Percentiles rank a stretch among this genome's conserved stretches.
Evolutionary conservation across 2,797 vertebrate species (phyloP).

Genomic region (Chromobotia macracanthus): DNA sequence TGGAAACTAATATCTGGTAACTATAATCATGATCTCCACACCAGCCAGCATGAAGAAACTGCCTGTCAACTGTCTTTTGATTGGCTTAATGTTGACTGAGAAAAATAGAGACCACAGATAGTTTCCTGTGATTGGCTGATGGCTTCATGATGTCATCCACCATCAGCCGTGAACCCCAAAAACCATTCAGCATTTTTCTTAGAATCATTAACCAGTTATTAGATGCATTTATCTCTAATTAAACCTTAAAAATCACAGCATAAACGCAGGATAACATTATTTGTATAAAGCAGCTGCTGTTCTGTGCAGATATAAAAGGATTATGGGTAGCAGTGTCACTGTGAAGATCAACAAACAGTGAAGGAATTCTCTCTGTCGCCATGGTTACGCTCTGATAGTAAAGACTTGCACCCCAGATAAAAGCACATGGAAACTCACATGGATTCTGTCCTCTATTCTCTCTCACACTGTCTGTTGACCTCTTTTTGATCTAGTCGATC

Average conservation of each 20-base stretch:
- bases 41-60: neutral
- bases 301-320: neutral
- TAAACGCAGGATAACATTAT: neutral
- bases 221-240: neutral
- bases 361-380: constrained; percentile 18
- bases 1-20: neutral
- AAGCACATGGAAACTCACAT: constrained; percentile 1
- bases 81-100: constrained; percentile 13
- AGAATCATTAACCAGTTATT: too few relatives aligned
- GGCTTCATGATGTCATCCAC: constrained; percentile 12
- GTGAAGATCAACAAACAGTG: neutral
- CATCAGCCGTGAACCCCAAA: constrained; percentile 12
- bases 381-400: constrained; percentile 4
- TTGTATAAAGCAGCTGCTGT: neutral
- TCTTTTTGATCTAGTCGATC: neutral
- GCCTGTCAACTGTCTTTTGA: constrained; percentile 24
- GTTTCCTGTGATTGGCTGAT: constrained; percentile 19
- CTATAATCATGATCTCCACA: constrained; percentile 28
- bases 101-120: neutral
- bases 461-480: neutral
- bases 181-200: neutral
- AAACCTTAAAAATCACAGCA: neutral
- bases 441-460: neutral
- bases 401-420: neutral
- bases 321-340: neutral